Conservation (phyloP, 2,113 vertebrate species). For the Pomatostomus ruficeps region DNA sequence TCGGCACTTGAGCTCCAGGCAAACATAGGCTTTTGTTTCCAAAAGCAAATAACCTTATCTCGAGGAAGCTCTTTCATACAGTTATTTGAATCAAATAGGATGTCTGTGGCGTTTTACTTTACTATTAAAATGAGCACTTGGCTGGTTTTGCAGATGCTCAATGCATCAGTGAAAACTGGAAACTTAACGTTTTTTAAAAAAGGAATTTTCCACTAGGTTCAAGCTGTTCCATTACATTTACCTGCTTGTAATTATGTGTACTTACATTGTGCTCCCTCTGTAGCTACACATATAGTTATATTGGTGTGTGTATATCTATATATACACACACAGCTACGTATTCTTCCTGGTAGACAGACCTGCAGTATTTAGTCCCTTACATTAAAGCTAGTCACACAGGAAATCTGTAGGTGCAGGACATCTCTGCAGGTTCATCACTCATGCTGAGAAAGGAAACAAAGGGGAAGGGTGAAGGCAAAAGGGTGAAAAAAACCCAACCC, state of each 20-base stretch:
- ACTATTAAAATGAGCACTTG: not conserved
- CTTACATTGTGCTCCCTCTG: not conserved
- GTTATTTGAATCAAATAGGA: not conserved
- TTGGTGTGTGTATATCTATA: not conserved
- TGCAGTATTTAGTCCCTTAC: not conserved
- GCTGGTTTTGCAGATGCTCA: not conserved
- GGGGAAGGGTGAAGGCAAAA: not conserved
- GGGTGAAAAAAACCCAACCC: fast-evolving
- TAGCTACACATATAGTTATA: not conserved
- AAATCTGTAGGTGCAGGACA: not conserved
- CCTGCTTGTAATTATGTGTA: not conserved
- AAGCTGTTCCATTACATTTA: not conserved
- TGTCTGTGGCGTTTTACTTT: not conserved
- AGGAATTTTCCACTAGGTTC: not conserved
- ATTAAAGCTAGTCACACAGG: not conserved
- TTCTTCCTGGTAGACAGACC: not conserved
- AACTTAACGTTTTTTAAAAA: not conserved
- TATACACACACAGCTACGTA: not conserved
- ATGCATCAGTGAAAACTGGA: not conserved
- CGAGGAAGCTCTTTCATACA: not conserved
- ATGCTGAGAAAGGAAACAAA: not conserved
- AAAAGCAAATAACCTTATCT: constrained; percentile 1
- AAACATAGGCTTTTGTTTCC: not conserved
- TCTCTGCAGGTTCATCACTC: not conserved
- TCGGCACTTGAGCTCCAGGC: not conserved